Evolutionary conservation across 2,113 vertebrate species (phyloP).

Genomic region (Tiliqua scincoides): DNA sequence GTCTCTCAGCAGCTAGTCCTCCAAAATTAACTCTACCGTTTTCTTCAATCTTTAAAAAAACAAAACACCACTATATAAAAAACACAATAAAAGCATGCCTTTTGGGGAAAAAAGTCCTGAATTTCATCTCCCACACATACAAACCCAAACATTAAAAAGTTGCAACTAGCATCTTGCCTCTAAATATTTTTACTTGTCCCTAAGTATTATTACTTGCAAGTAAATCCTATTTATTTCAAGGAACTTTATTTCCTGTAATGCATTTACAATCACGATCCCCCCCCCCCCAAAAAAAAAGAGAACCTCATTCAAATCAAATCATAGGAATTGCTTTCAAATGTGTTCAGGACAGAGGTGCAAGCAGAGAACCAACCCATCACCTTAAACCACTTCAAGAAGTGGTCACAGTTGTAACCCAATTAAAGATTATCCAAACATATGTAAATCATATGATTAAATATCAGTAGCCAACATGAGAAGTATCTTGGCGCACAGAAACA

Average conservation of each 20-base stretch:
- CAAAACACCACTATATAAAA: not conserved
- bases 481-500: constrained; percentile 19
- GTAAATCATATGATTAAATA: not conserved
- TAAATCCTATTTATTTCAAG: not conserved
- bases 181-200: not conserved
- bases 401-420: not conserved
- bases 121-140: not conserved
- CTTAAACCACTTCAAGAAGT: not conserved
- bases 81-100: not conserved
- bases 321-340: not conserved
- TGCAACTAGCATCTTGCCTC: not conserved
- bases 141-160: constrained; percentile 46
- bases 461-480: not conserved
- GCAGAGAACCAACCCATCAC: not conserved
- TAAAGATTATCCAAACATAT: not conserved
- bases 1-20: not conserved
- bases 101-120: not conserved
- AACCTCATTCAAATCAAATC: not conserved
- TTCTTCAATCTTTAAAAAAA: constrained; percentile 14
- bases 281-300: too few relatives aligned
- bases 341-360: not conserved
- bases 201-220: not conserved
- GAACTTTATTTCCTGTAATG: not conserved
- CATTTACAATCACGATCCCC: not conserved
- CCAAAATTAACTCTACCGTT: constrained; percentile 22